Percentiles rank a stretch among this genome's conserved stretches.
phyloP scores from a whole-genome alignment of 64 coral and sea anemone species.

The Trachythela sp. region DNA sequence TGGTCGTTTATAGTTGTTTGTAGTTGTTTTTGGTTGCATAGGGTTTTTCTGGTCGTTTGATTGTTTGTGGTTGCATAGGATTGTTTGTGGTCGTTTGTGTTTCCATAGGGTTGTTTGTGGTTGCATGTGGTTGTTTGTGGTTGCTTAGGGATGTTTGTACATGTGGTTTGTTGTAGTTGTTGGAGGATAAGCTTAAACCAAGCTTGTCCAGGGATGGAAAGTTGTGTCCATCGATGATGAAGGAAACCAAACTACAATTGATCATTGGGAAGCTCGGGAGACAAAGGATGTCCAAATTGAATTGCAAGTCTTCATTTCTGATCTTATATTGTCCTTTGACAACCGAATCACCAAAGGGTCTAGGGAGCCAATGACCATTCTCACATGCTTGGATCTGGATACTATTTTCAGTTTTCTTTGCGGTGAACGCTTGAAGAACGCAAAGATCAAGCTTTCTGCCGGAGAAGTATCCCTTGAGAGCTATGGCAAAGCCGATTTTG shows the following conservation, averaged over 20 bases:
- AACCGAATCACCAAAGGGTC: not conserved
- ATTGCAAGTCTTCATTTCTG: not conserved
- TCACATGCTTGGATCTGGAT: conserved; percentile 9
- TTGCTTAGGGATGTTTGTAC: too few species aligned
- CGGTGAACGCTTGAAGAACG: not conserved
- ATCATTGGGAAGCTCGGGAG: not conserved
- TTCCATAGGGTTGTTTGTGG: too few species aligned
- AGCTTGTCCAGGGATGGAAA: not conserved
- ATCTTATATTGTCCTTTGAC: not conserved
- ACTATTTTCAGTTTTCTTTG: not conserved
- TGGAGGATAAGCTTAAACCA: too few species aligned
- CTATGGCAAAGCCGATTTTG: not conserved
- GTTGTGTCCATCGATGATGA: not conserved
- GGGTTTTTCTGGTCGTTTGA: too few species aligned
- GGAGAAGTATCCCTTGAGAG: not conserved
- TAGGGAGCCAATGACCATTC: not conserved
- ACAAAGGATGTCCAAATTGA: not conserved
- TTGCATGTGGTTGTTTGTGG: too few species aligned
- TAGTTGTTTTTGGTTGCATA: too few species aligned
- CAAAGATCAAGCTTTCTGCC: not conserved
- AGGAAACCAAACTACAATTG: not conserved
- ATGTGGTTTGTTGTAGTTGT: too few species aligned
- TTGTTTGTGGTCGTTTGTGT: too few species aligned
- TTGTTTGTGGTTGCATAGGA: too few species aligned
- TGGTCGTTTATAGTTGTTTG: too few species aligned